A percentile compares a stretch with the other conserved stretches of the same genome.
Evolutionary conservation across 1,140 invertebrate genomes (phyloP).

Genomic region (Cotesia typhae): DNA sequence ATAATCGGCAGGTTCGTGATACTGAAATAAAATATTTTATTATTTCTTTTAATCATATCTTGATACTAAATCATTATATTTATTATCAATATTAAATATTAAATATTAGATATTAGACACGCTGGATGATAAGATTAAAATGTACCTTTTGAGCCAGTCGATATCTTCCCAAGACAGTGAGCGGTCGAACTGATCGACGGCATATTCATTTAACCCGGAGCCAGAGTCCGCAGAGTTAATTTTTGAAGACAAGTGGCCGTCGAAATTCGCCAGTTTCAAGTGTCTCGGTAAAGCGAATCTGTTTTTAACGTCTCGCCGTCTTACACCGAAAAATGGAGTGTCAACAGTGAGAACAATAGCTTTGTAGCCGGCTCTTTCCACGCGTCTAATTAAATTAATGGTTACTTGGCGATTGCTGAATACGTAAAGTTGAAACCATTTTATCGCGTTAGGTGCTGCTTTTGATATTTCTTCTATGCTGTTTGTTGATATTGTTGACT

Average conservation of each 20-base stretch:
- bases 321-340: constrained; percentile 83
- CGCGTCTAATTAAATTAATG: constrained; percentile 76
- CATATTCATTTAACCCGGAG: constrained; percentile 82
- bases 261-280: constrained; percentile 80
- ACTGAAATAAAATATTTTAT: constrained; percentile 52
- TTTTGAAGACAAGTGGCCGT: constrained; percentile 69
- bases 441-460: constrained; percentile 77
- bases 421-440: constrained; percentile 94
- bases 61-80: background rate
- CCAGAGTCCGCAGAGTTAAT: constrained; percentile 65
- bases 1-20: constrained; percentile 84
- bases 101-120: background rate
- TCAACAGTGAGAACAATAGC: constrained; percentile 92
- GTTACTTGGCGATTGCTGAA: constrained; percentile 85
- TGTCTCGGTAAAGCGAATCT: constrained; percentile 84
- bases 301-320: constrained; percentile 83
- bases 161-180: constrained; percentile 86
- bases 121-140: background rate
- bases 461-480: constrained; percentile 88
- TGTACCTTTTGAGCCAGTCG: constrained; percentile 79
- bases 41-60: background rate
- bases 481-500: constrained; percentile 87
- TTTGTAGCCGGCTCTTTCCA: constrained; percentile 85
- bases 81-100: too few relatives aligned
- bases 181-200: constrained; percentile 78